Percentiles rank a stretch among this genome's conserved stretches.
These are phyloP conservation scores for Pteromalus puparum DNA, from an alignment of 1,140 invertebrate genomes.

Conservation along the genomic window DNA sequence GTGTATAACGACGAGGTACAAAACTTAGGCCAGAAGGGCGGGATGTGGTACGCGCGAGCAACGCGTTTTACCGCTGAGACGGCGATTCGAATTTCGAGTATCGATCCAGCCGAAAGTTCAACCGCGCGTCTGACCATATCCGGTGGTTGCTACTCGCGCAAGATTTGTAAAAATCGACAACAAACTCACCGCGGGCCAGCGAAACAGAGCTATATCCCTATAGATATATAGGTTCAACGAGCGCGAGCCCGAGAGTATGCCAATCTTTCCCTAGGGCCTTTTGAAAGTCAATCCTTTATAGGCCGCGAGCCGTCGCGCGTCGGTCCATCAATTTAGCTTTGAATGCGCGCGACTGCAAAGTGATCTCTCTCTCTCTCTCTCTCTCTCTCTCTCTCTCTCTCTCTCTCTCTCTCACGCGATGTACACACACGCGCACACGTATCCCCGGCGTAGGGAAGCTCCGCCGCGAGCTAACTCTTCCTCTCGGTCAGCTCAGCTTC, in stretches of 20 bases:
- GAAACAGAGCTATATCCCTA: conserved; percentile 31
- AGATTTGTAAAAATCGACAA: neutral
- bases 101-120: neutral
- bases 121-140: neutral
- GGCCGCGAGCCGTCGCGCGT: conserved; percentile 8
- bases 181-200: no score
- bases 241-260: neutral
- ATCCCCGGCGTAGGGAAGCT: neutral
- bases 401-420: conserved; percentile 1
- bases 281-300: conserved; percentile 46
- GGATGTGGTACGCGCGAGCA: no score
- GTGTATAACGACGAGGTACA: neutral
- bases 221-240: no score
- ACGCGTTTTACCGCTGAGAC: neutral
- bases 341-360: conserved; percentile 38
- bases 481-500: neutral
- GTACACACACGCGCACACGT: neutral
- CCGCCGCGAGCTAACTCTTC: neutral
- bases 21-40: neutral
- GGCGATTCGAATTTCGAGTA: neutral
- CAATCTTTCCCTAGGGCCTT: conserved; percentile 27
- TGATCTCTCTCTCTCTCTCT: conserved; percentile 28
- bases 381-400: conserved; percentile 24
- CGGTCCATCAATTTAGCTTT: conserved; percentile 35
- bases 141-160: neutral